Conservation (phyloP, 2,797 vertebrate species). For the Rhinogobio ventralis region DNA sequence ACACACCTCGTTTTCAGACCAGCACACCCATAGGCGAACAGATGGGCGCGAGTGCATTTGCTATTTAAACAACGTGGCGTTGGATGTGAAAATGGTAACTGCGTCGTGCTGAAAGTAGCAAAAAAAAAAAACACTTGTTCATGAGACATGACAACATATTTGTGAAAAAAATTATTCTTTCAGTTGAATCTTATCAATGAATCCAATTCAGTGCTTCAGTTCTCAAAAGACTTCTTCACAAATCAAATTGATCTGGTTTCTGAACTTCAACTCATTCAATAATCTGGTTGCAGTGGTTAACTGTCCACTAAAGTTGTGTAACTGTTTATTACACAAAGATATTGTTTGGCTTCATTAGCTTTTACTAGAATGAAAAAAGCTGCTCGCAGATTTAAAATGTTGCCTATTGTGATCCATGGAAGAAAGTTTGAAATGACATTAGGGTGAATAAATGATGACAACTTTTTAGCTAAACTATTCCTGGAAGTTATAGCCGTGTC, state of each 20-base stretch:
- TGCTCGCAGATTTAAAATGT: neutral
- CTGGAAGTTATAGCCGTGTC: neutral
- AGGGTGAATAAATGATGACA: neutral
- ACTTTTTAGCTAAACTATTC: neutral
- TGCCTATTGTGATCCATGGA: neutral
- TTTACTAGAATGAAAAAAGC: neutral
- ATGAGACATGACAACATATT: neutral
- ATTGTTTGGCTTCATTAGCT: neutral
- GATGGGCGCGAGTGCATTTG: too few species aligned
- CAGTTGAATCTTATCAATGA: neutral
- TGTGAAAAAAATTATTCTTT: neutral
- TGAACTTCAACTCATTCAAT: too few species aligned
- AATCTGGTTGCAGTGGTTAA: too few species aligned
- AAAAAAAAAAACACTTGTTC: neutral
- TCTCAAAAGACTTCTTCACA: neutral
- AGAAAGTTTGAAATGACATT: neutral
- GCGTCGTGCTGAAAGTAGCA: too few species aligned
- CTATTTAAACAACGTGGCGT: too few species aligned
- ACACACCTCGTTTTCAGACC: too few species aligned
- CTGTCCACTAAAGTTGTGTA: too few species aligned
- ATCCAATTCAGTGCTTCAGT: neutral
- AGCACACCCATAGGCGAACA: too few species aligned
- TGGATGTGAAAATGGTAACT: too few species aligned
- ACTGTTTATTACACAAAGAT: neutral
- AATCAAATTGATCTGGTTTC: neutral